phyloP scores from a whole-genome alignment of 2,113 vertebrate genomes.

The Cavia aperea region DNA sequence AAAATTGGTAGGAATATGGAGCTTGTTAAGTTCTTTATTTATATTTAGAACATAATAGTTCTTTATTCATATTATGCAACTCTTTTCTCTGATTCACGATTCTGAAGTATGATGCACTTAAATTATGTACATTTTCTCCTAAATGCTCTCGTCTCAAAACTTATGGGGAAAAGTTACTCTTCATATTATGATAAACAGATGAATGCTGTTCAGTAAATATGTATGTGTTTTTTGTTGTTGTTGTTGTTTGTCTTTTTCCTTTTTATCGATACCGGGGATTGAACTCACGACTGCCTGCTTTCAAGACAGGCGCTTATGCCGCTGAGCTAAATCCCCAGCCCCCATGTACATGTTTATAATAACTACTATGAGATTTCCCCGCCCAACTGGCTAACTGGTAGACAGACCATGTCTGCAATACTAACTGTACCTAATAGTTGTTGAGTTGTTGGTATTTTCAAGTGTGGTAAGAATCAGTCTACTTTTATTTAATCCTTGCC shows the following conservation, averaged over 20 bases:
- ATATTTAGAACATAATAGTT: too few relatives aligned
- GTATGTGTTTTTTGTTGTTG: background rate
- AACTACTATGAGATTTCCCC: background rate
- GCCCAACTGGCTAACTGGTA: background rate
- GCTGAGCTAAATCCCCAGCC: too few relatives aligned
- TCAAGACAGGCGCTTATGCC: too few relatives aligned
- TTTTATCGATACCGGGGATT: too few relatives aligned
- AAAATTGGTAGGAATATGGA: background rate
- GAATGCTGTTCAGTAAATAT: background rate
- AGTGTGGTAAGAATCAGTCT: background rate
- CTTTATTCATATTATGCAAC: too few relatives aligned
- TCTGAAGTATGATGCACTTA: background rate
- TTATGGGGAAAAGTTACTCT: background rate
- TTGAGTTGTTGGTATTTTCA: background rate
- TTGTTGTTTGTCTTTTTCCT: too few relatives aligned
- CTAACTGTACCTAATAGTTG: background rate
- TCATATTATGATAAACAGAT: background rate
- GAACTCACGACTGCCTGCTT: too few relatives aligned
- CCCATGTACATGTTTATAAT: background rate
- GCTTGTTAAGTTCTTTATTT: background rate
- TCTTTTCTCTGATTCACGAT: background rate
- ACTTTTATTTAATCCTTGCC: background rate
- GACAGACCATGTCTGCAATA: background rate
- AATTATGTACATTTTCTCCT: slow-evolving; percentile 11
- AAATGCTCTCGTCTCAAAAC: background rate